phyloP scores from a whole-genome alignment of 2,888 invertebrate genomes.

The Drosophila nr. medialis region DNA sequence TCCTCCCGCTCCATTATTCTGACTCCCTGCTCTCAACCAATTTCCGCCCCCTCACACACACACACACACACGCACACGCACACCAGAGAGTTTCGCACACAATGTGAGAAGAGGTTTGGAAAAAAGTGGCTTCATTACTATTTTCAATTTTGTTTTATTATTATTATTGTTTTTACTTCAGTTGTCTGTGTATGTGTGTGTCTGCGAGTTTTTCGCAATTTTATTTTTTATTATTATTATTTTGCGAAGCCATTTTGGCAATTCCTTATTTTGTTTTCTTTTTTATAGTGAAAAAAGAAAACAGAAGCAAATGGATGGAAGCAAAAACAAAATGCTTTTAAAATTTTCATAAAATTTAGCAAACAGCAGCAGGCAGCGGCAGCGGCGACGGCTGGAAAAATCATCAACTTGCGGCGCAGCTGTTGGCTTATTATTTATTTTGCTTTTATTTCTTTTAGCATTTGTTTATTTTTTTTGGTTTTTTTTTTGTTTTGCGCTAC shows the following conservation, averaged over 20 bases:
- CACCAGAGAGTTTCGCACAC: constrained; percentile 36
- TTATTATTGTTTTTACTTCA: constrained; percentile 53
- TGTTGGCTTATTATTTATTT: constrained; percentile 77
- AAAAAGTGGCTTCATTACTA: constrained; percentile 81
- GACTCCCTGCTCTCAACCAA: constrained; percentile 35
- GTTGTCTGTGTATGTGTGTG: constrained; percentile 17
- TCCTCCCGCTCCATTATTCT: not conserved
- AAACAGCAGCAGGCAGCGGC: constrained; percentile 9
- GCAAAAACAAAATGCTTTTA: constrained; percentile 46
- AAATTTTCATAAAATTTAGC: constrained; percentile 51
- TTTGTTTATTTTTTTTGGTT: constrained; percentile 39
- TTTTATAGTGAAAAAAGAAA: constrained; percentile 36
- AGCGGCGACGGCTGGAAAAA: constrained; percentile 31
- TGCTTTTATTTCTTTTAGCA: constrained; percentile 44
- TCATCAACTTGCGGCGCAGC: constrained; percentile 58
- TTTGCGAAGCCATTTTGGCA: constrained; percentile 55
- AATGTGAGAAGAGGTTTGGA: constrained; percentile 30
- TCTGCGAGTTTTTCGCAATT: constrained; percentile 57
- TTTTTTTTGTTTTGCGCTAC: constrained; percentile 21
- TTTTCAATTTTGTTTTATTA: constrained; percentile 82
- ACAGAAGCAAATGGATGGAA: constrained; percentile 9
- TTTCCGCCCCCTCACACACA: constrained; percentile 72
- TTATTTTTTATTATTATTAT: constrained; percentile 70
- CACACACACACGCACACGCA: constrained; percentile 28
- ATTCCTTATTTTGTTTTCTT: constrained; percentile 32